Conservation (phyloP, 2,888 invertebrate species). For the Microctonus brassicae region DNA sequence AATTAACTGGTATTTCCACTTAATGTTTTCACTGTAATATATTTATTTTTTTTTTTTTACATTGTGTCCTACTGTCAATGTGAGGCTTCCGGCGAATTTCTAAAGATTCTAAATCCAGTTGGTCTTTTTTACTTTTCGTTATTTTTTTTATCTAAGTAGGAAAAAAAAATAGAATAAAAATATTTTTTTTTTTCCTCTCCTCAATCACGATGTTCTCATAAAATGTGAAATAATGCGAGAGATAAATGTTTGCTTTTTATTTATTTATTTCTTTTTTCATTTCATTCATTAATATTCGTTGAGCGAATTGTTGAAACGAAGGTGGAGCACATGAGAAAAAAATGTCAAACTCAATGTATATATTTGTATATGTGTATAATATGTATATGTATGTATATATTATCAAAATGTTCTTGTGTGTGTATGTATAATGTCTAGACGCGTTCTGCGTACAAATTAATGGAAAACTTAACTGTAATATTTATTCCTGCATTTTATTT, state of each 20-base stretch:
- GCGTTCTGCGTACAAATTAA: constrained; percentile 53
- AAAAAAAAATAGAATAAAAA: background rate
- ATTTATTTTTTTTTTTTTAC: too few species aligned
- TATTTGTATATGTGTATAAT: background rate
- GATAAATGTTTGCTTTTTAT: background rate
- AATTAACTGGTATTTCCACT: constrained; percentile 32
- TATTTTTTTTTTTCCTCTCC: background rate
- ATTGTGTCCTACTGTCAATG: background rate
- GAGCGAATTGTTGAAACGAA: constrained; percentile 12
- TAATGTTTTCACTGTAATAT: constrained; percentile 1
- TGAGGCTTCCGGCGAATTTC: constrained; percentile 6
- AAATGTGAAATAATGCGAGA: background rate
- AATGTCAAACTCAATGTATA: background rate
- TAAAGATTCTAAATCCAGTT: background rate
- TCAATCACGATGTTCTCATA: background rate
- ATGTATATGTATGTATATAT: background rate
- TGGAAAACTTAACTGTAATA: constrained; percentile 57
- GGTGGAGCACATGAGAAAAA: constrained; percentile 1
- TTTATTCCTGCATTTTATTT: background rate
- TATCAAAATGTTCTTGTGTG: constrained; percentile 26
- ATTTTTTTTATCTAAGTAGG: background rate
- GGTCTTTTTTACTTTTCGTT: background rate
- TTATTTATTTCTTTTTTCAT: background rate
- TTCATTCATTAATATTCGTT: constrained; percentile 22
- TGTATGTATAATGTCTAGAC: constrained; percentile 34